Conservation (phyloP, 2,888 invertebrate genomes). For the Apamea anceps region DNA sequence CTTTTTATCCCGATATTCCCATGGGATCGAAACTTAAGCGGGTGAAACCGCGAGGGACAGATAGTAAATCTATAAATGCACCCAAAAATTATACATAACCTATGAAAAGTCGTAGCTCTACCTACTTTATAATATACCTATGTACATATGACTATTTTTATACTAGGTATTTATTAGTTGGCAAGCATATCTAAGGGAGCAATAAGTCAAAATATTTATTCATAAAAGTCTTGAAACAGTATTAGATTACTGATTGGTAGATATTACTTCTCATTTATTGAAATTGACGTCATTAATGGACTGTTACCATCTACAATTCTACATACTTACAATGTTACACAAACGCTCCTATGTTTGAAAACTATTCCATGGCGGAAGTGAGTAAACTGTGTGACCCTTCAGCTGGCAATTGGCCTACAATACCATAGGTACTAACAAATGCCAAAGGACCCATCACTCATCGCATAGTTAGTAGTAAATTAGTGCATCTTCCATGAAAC, state of each 20-base stretch:
- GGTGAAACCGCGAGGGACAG: too few species aligned
- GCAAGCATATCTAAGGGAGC: background rate
- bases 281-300: background rate
- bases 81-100: background rate
- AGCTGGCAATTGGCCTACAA: constrained; percentile 51
- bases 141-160: background rate
- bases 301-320: background rate
- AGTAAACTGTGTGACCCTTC: constrained; percentile 35
- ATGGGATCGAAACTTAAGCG: too few species aligned
- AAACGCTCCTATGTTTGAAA: background rate
- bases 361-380: constrained; percentile 55
- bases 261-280: background rate
- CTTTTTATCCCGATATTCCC: too few species aligned
- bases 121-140: too few species aligned
- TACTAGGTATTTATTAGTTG: background rate
- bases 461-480: constrained; percentile 39
- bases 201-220: constrained; percentile 6
- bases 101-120: background rate
- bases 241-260: background rate
- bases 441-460: constrained; percentile 65
- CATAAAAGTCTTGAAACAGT: background rate
- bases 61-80: background rate
- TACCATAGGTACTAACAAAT: constrained; percentile 36
- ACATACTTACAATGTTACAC: background rate
- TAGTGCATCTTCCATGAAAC: constrained; percentile 59